These are phyloP conservation scores for Chaetodon auriga DNA, from an alignment of 2,113 vertebrate genomes.

Conservation along the genomic window DNA sequence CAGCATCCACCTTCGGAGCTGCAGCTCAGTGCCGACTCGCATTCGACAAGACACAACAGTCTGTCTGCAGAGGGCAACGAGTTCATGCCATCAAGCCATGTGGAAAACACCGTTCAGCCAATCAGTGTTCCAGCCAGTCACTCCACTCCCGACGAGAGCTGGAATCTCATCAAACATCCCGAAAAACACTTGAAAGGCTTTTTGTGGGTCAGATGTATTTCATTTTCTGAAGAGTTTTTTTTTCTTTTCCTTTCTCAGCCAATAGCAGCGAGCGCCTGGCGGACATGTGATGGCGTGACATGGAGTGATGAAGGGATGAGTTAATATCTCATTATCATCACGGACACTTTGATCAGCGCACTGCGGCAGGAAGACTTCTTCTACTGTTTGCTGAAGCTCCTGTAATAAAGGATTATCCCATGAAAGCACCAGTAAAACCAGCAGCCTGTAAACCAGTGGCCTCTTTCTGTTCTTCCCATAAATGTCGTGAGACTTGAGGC, in stretches of 20 bases:
- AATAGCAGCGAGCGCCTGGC: background rate
- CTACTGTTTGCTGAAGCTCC: background rate
- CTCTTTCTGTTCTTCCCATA: too few relatives aligned
- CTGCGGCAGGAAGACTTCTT: background rate
- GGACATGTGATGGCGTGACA: background rate
- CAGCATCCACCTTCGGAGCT: background rate
- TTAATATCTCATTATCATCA: background rate
- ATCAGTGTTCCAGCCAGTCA: background rate
- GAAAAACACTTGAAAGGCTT: conserved; percentile 1
- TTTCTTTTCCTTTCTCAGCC: background rate
- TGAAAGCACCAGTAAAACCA: background rate
- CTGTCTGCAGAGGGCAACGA: conserved; percentile 11
- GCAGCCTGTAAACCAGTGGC: background rate
- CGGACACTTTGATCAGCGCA: background rate
- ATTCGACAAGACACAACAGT: conserved; percentile 36
- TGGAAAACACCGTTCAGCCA: conserved; percentile 41
- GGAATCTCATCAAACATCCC: conserved; percentile 15
- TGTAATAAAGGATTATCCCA: background rate
- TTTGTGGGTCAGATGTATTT: background rate
- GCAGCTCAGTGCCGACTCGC: background rate
- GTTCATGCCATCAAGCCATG: conserved; percentile 48
- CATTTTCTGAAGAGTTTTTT: background rate
- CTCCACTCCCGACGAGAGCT: background rate
- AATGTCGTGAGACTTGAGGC: too few relatives aligned
- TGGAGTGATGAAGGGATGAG: background rate